Conservation (phyloP, 2,113 vertebrate species). For the Sarotherodon lohbergeri region DNA sequence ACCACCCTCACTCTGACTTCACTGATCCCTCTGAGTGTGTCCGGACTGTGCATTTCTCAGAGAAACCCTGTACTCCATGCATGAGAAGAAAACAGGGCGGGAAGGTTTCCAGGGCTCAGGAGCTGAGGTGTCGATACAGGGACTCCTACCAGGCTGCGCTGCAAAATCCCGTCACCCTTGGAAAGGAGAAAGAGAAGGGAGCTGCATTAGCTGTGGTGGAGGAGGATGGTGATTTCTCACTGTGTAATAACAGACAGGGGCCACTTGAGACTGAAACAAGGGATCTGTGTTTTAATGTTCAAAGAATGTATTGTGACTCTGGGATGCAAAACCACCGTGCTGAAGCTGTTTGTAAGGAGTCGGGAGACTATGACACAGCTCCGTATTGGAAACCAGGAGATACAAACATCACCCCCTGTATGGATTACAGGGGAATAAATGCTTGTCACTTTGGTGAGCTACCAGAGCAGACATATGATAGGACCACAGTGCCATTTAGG, state of each 20-base stretch:
- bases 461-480: not conserved
- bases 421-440: not conserved
- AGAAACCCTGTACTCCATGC: constrained; percentile 71
- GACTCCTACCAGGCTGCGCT: constrained; percentile 75
- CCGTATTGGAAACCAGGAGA: constrained; percentile 30
- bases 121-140: constrained; percentile 67
- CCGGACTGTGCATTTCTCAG: constrained; percentile 54
- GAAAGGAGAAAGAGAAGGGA: constrained; percentile 17
- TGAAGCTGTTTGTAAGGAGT: constrained; percentile 43
- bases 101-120: constrained; percentile 35
- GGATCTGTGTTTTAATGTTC: not conserved
- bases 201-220: constrained; percentile 61
- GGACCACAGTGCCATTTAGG: not conserved
- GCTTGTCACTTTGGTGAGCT: not conserved
- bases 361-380: constrained; percentile 32
- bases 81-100: constrained; percentile 64
- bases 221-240: constrained; percentile 36
- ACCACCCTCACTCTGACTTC: not conserved
- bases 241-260: not conserved
- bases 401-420: not conserved
- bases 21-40: constrained; percentile 19
- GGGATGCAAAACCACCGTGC: not conserved
- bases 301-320: not conserved
- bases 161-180: constrained; percentile 65
- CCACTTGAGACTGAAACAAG: not conserved